Evolutionary conservation across 2,113 vertebrate genomes (phyloP).

Genomic region (Phalacrocorax carbo): DNA sequence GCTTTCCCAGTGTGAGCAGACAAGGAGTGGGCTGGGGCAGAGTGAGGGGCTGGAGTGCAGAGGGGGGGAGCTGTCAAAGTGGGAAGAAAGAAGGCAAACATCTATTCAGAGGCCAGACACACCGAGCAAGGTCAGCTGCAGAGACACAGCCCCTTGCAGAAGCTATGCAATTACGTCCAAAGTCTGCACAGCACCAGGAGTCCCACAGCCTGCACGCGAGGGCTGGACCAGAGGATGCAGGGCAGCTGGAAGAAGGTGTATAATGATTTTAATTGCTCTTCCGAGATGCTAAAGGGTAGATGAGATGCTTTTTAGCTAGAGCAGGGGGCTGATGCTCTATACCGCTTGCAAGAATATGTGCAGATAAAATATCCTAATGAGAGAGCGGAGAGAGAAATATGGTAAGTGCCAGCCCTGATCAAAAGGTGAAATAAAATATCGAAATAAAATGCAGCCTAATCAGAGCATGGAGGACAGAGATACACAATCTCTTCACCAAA

Average conservation of each 20-base stretch:
- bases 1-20: conserved; percentile 20
- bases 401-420: conserved; percentile 15
- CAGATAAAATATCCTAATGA: conserved; percentile 59
- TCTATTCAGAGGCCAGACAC: conserved; percentile 68
- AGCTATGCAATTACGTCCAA: conserved; percentile 75
- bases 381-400: neutral
- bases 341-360: neutral
- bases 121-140: conserved; percentile 72
- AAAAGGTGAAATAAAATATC: conserved; percentile 62
- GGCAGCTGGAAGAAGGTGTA: conserved; percentile 46
- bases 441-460: conserved; percentile 35
- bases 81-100: conserved; percentile 72
- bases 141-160: conserved; percentile 61
- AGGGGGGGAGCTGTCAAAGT: conserved; percentile 63
- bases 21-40: conserved; percentile 28
- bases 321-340: neutral
- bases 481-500: conserved; percentile 16
- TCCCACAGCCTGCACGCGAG: conserved; percentile 40
- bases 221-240: neutral
- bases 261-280: conserved; percentile 63
- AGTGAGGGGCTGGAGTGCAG: neutral
- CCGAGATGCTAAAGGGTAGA: conserved; percentile 46
- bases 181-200: conserved; percentile 65
- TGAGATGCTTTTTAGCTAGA: conserved; percentile 51
- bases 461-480: neutral